Evolutionary conservation across 1,140 invertebrate genomes (phyloP).

Genomic region (Helicoverpa armigera): DNA sequence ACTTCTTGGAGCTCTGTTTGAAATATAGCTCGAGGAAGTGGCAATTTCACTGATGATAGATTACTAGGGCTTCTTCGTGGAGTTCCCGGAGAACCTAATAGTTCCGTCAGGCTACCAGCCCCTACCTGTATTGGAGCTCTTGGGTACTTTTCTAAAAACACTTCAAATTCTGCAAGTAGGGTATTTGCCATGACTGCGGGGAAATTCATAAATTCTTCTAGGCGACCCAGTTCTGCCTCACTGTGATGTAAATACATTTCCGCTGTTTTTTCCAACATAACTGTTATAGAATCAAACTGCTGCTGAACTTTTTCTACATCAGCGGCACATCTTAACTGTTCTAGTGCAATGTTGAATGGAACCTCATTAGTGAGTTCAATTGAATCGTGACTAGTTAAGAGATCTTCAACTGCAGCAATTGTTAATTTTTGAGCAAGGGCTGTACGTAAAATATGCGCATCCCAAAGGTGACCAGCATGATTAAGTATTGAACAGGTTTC

Average conservation of each 20-base stretch:
- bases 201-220: constrained; percentile 72
- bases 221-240: constrained; percentile 64
- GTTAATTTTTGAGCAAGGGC: constrained; percentile 73
- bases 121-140: constrained; percentile 46
- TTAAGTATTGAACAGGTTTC: constrained; percentile 70
- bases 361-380: constrained; percentile 73
- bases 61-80: neutral
- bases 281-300: constrained; percentile 58
- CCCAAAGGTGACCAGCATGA: constrained; percentile 70
- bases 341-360: constrained; percentile 68
- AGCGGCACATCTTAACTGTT: constrained; percentile 65
- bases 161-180: constrained; percentile 70
- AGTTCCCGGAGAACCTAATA: constrained; percentile 1
- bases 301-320: constrained; percentile 71
- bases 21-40: constrained; percentile 65
- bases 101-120: constrained; percentile 49
- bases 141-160: constrained; percentile 71
- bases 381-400: constrained; percentile 69
- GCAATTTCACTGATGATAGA: neutral
- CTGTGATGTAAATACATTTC: constrained; percentile 68
- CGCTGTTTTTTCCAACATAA: constrained; percentile 59
- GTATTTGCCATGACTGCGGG: constrained; percentile 58
- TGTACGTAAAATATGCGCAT: constrained; percentile 70
- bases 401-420: constrained; percentile 72
- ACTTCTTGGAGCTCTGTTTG: constrained; percentile 71